phyloP scores from a whole-genome alignment of 2,888 invertebrate species.

The Tortrix viridana region DNA sequence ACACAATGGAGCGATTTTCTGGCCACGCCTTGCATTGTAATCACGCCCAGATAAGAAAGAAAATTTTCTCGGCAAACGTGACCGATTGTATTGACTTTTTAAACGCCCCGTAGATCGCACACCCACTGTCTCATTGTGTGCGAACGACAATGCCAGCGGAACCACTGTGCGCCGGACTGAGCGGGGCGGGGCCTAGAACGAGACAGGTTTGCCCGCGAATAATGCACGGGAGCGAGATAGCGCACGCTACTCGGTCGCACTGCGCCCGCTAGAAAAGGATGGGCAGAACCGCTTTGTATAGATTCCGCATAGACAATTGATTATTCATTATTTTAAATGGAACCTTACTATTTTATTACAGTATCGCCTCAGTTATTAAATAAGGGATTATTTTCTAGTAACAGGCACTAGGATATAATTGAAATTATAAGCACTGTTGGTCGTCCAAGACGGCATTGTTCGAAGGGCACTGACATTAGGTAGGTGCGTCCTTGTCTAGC shows the following conservation, averaged over 20 bases:
- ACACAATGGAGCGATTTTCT: constrained; percentile 77
- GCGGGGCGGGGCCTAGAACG: constrained; percentile 80
- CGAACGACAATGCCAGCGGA: constrained; percentile 71
- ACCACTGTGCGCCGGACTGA: constrained; percentile 67
- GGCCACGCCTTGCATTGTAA: constrained; percentile 81
- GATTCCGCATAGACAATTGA: constrained; percentile 82
- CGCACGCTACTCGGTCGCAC: constrained; percentile 64
- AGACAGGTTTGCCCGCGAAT: constrained; percentile 65
- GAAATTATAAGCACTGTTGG: constrained; percentile 45
- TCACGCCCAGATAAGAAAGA: constrained; percentile 70
- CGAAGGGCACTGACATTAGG: constrained; percentile 82
- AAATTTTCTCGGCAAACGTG: constrained; percentile 80
- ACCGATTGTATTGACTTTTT: constrained; percentile 83
- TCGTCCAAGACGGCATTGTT: constrained; percentile 77
- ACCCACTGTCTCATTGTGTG: constrained; percentile 80
- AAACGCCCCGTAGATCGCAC: constrained; percentile 77
- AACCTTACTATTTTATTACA: constrained; percentile 50
- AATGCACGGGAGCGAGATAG: constrained; percentile 63
- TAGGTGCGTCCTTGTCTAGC: constrained; percentile 81
- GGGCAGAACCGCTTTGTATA: constrained; percentile 77
- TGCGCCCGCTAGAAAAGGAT: constrained; percentile 77
- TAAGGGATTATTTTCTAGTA: constrained; percentile 29
- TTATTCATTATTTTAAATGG: constrained; percentile 65
- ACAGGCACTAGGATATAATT: constrained; percentile 47
- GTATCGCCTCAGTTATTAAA: constrained; percentile 33